Conservation (phyloP, 2,797 vertebrate species). For the Acrocephalus scirpaceus region DNA sequence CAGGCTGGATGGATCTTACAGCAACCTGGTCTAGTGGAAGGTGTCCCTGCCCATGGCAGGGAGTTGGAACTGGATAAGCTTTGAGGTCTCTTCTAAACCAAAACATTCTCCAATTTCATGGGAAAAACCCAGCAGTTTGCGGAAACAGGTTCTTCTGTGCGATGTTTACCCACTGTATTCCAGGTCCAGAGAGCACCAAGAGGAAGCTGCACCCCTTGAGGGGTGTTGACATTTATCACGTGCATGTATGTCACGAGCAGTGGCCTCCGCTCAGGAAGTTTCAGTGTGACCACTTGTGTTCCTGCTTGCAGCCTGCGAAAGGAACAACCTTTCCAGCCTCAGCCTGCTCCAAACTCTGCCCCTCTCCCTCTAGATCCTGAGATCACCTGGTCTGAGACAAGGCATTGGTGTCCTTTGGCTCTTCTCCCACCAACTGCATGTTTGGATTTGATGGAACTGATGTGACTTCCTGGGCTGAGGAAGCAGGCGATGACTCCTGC, state of each 20-base stretch:
- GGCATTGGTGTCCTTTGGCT: not conserved
- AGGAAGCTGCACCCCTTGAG: accelerated
- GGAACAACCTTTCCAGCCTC: not conserved
- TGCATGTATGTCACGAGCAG: accelerated
- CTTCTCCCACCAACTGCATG: not conserved
- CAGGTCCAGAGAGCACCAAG: not conserved
- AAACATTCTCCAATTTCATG: not conserved
- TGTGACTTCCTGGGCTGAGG: not conserved
- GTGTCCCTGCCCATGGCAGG: not conserved
- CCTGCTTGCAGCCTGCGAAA: not conserved
- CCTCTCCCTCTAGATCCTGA: not conserved
- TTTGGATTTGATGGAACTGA: not conserved
- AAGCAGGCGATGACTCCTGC: not conserved
- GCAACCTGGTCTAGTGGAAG: not conserved
- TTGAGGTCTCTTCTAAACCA: not conserved
- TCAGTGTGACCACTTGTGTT: not conserved
- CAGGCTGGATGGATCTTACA: not conserved
- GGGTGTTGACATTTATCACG: not conserved
- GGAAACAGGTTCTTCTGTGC: not conserved
- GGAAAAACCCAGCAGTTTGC: not conserved
- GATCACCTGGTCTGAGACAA: not conserved
- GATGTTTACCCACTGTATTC: not conserved
- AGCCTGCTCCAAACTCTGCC: not conserved
- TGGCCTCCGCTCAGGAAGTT: not conserved
- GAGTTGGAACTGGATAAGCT: not conserved